Evolutionary conservation across 2,113 vertebrate species (phyloP).

Genomic region (Pyxicephalus adspersus): DNA sequence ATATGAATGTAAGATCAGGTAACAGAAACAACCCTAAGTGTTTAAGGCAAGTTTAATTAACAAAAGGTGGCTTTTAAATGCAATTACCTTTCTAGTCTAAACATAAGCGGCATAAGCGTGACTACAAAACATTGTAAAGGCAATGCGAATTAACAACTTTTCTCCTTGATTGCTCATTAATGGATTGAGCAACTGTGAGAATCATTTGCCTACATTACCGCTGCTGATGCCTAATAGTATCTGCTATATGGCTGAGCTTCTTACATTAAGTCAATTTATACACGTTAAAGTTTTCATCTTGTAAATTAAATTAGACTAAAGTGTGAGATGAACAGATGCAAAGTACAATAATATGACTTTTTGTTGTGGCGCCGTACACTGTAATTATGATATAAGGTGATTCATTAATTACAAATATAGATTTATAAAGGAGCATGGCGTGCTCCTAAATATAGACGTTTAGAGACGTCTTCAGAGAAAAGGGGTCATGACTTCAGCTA

Average conservation of each 20-base stretch:
- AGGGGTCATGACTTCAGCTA: background rate
- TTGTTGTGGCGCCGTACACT: background rate
- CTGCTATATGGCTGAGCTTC: background rate
- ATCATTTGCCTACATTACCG: conserved; percentile 18
- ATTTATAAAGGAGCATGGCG: background rate
- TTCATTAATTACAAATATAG: background rate
- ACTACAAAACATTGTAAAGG: background rate
- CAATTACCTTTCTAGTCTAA: conserved; percentile 9
- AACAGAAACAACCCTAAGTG: background rate
- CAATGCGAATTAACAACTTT: conserved; percentile 6
- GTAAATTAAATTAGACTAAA: conserved; percentile 21
- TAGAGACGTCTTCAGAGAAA: background rate
- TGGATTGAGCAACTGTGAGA: conserved; percentile 13
- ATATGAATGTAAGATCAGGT: background rate
- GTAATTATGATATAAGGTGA: conserved; percentile 26
- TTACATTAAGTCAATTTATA: background rate
- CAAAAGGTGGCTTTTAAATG: background rate
- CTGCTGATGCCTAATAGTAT: conserved; percentile 17
- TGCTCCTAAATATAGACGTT: background rate
- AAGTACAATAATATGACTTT: background rate
- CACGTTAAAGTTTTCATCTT: background rate
- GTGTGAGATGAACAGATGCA: background rate
- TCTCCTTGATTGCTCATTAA: conserved; percentile 30
- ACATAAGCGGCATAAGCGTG: background rate
- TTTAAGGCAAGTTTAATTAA: background rate